A percentile compares a stretch with the other conserved stretches of the same genome.
Evolutionary conservation across 2,113 vertebrate species (phyloP).

Genomic region (Pelvicachromis taeniatus): DNA sequence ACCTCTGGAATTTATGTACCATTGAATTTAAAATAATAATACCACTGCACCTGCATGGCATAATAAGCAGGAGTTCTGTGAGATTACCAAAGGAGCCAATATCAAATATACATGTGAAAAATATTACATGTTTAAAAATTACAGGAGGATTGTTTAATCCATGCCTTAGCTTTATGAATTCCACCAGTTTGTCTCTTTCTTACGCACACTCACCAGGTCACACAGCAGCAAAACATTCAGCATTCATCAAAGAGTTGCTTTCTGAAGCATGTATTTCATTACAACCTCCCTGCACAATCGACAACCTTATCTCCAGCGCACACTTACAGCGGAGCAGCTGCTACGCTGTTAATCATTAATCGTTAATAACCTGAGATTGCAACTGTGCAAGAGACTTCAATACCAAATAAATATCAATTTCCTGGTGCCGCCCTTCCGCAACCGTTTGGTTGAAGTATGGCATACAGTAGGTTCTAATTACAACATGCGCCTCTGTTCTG

Average conservation of each 20-base stretch:
- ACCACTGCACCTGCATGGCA: neutral
- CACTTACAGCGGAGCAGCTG: constrained; percentile 13
- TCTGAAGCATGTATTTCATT: constrained; percentile 53
- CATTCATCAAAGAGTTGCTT: constrained; percentile 25
- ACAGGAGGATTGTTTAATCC: neutral
- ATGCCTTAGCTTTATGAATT: neutral
- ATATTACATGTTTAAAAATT: constrained; percentile 1
- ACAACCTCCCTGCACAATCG: constrained; percentile 13
- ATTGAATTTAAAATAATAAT: neutral
- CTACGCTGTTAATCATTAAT: constrained; percentile 46
- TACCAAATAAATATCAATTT: constrained; percentile 59
- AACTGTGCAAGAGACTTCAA: constrained; percentile 29
- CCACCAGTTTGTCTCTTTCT: neutral
- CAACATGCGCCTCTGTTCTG: constrained; percentile 8
- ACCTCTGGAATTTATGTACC: neutral
- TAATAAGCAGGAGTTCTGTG: neutral
- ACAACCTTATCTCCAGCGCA: constrained; percentile 43
- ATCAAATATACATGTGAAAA: constrained; percentile 7
- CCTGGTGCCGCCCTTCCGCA: neutral
- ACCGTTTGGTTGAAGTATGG: neutral
- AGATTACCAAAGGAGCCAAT: neutral
- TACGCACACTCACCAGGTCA: neutral
- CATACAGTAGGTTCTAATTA: constrained; percentile 29
- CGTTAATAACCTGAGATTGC: constrained; percentile 44
- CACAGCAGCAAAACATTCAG: constrained; percentile 9